Percentiles rank a stretch among this genome's conserved stretches.
These are phyloP conservation scores for Cephus sareptanus DNA, from an alignment of 2,888 invertebrate genomes.

Conservation along the genomic window DNA sequence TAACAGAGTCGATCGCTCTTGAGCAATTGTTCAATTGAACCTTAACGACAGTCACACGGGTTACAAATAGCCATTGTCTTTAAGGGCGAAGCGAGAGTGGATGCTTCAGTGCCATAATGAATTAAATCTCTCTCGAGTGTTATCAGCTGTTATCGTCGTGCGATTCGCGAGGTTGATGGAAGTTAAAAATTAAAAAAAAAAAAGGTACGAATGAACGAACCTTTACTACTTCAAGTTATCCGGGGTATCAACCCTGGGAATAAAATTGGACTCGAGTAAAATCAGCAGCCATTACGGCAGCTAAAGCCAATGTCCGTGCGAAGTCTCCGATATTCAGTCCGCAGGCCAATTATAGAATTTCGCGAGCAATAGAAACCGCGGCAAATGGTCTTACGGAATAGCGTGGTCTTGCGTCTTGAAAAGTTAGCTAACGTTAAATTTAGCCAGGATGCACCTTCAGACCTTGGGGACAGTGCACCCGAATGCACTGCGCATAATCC, in stretches of 20 bases:
- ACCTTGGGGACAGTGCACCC: conserved; percentile 40
- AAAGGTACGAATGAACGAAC: too few species aligned
- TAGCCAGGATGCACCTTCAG: conserved; percentile 39
- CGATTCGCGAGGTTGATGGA: not conserved
- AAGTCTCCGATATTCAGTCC: not conserved
- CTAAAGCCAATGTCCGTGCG: not conserved
- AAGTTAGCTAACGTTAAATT: conserved; percentile 54
- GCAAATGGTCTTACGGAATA: conserved; percentile 39
- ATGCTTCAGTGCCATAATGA: not conserved
- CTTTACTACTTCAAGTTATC: too few species aligned
- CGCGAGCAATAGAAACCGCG: not conserved
- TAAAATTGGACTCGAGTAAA: not conserved
- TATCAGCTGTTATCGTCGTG: not conserved
- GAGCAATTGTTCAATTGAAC: conserved; percentile 58
- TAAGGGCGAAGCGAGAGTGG: conserved; percentile 16
- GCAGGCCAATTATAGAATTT: not conserved
- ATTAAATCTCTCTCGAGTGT: not conserved
- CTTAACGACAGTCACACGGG: not conserved
- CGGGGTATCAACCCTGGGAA: too few species aligned
- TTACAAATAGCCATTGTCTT: not conserved
- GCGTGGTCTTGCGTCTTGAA: conserved; percentile 42
- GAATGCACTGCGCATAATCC: not conserved
- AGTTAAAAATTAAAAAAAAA: not conserved
- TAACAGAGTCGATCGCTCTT: conserved; percentile 32
- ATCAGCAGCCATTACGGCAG: not conserved